phyloP scores from a whole-genome alignment of 1,140 invertebrate species.

The Caenorhabditis remanei region DNA sequence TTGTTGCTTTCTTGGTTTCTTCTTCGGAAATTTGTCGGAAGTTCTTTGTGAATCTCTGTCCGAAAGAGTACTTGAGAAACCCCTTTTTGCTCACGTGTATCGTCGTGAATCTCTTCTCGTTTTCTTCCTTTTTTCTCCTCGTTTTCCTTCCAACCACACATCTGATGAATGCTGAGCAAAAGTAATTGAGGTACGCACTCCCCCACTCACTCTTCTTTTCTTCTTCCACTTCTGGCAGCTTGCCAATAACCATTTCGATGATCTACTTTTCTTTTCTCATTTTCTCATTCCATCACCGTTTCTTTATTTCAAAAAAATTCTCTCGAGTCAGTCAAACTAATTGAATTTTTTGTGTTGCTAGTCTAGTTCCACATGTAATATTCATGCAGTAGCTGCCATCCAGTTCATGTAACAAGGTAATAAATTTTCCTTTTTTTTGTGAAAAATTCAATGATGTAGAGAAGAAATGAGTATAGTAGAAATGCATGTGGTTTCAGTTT shows the following conservation, averaged over 20 bases:
- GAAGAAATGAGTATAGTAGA: background rate
- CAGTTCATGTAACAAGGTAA: constrained; percentile 38
- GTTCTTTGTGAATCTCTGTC: constrained; percentile 41
- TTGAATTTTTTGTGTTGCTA: constrained; percentile 30
- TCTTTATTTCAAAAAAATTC: background rate
- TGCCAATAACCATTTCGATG: background rate
- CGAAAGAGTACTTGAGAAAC: constrained; percentile 37
- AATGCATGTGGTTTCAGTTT: too few species aligned
- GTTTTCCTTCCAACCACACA: constrained; percentile 45
- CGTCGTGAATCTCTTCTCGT: constrained; percentile 26
- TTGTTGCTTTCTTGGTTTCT: background rate
- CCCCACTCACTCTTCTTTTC: background rate
- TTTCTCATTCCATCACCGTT: too few species aligned
- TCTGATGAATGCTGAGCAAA: constrained; percentile 53
- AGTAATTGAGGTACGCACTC: constrained; percentile 53
- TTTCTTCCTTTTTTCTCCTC: constrained; percentile 12
- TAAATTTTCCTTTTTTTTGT: constrained; percentile 11
- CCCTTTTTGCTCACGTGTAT: constrained; percentile 24
- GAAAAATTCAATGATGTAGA: background rate
- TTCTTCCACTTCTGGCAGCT: constrained; percentile 33
- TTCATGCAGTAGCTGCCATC: constrained; percentile 28
- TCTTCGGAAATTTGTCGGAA: background rate
- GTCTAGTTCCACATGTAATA: constrained; percentile 22
- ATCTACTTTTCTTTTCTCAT: too few species aligned
- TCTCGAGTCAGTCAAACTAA: background rate